These are phyloP conservation scores for Dermochelys coriacea DNA, from an alignment of 2,797 vertebrate genomes.

Conservation along the genomic window DNA sequence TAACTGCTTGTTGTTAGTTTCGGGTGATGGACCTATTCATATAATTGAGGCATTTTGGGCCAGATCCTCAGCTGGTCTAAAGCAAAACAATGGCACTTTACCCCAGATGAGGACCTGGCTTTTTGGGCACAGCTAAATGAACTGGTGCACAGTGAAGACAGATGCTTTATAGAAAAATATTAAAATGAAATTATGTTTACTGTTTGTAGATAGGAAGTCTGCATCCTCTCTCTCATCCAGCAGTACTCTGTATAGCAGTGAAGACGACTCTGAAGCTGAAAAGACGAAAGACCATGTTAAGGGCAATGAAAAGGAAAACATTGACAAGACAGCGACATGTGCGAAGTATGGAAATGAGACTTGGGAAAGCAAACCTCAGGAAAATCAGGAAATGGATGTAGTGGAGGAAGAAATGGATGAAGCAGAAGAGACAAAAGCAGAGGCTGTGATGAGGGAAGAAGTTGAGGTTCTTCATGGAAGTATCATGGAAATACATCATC, in stretches of 20 bases:
- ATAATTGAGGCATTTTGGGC: neutral
- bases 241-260: constrained; percentile 78
- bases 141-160: neutral
- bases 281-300: neutral
- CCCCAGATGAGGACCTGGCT: fast-evolving
- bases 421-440: neutral
- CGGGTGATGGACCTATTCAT: neutral
- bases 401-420: neutral
- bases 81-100: neutral
- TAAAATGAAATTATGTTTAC: constrained; percentile 35
- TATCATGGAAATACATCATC: neutral
- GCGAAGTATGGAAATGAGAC: constrained; percentile 13
- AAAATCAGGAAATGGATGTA: constrained; percentile 19
- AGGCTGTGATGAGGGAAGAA: neutral
- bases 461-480: neutral
- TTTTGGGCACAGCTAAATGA: neutral
- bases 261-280: constrained; percentile 58
- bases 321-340: neutral
- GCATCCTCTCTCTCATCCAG: constrained; percentile 72
- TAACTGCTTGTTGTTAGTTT: neutral
- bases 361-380: neutral
- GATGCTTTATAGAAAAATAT: neutral
- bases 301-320: neutral
- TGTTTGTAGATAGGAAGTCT: constrained; percentile 67
- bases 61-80: neutral